Percentiles rank a stretch among this genome's conserved stretches.
Evolutionary conservation across 2,888 invertebrate genomes (phyloP).

Genomic region (Agonum fuliginosum): DNA sequence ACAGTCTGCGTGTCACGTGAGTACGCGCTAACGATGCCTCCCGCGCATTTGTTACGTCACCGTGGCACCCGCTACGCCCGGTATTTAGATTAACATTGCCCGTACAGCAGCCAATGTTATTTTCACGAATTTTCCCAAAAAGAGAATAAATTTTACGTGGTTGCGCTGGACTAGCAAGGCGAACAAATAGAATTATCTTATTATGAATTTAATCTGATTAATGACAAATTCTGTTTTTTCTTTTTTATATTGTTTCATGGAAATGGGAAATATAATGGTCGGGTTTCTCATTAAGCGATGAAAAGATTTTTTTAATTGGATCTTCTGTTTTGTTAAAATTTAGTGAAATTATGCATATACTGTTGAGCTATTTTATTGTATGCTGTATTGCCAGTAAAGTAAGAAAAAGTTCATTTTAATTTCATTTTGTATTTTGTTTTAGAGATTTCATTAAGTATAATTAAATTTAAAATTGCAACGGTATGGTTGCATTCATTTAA

Average conservation of each 20-base stretch:
- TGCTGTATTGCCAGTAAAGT: too few relatives aligned
- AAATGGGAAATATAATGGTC: neutral
- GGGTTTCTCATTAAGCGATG: conserved; percentile 42
- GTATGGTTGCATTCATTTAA: too few relatives aligned
- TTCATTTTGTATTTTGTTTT: too few relatives aligned
- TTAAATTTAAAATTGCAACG: too few relatives aligned
- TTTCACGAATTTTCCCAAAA: conserved; percentile 38
- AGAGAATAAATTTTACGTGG: neutral
- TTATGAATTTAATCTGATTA: conserved; percentile 43
- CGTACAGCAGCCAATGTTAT: neutral
- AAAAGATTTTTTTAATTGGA: conserved; percentile 30
- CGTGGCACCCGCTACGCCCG: conserved; percentile 42
- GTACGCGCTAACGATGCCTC: conserved; percentile 56
- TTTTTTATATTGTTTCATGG: neutral
- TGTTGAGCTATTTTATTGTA: too few relatives aligned
- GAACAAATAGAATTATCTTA: conserved; percentile 36
- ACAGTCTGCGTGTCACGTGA: conserved; percentile 56
- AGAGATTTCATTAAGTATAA: too few relatives aligned
- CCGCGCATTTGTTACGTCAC: conserved; percentile 52
- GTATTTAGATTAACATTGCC: conserved; percentile 54
- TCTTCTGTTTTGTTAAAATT: conserved; percentile 9
- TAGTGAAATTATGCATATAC: too few relatives aligned
- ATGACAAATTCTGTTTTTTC: conserved; percentile 24
- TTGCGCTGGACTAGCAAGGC: neutral
- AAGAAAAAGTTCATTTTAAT: too few relatives aligned